These are phyloP conservation scores for Pimephales promelas DNA, from an alignment of 2,113 vertebrate species.

Conservation along the genomic window DNA sequence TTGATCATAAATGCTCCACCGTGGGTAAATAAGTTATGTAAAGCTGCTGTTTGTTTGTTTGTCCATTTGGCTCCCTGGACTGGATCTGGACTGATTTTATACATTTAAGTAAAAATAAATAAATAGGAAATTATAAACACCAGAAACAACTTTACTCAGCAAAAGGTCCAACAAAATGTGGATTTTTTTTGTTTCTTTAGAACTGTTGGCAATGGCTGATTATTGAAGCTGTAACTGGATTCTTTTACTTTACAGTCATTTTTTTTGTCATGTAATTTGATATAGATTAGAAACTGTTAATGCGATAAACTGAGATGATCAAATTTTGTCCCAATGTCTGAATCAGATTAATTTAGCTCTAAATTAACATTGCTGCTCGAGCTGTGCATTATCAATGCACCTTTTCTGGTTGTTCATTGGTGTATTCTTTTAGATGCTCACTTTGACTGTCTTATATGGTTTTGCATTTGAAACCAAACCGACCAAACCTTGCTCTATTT, in stretches of 20 bases:
- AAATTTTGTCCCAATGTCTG: not conserved
- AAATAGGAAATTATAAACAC: not conserved
- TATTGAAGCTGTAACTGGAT: not conserved
- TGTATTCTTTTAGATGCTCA: not conserved
- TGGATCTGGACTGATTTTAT: conserved; percentile 21
- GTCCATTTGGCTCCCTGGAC: not conserved
- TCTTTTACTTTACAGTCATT: not conserved
- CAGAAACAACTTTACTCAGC: not conserved
- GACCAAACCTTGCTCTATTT: not conserved
- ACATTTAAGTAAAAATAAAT: not conserved
- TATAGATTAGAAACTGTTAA: not conserved
- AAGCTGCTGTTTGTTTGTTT: not conserved
- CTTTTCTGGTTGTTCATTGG: not conserved
- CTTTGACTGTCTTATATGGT: not conserved
- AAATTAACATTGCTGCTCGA: not conserved
- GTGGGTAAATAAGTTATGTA: not conserved
- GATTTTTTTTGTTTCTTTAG: not conserved
- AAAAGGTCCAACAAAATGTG: conserved; percentile 1
- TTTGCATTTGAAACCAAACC: conserved; percentile 13
- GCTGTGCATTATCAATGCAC: not conserved
- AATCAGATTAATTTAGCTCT: not conserved
- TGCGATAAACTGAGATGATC: not conserved
- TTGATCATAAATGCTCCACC: not conserved
- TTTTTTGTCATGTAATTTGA: not conserved
- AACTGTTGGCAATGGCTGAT: not conserved